Evolutionary conservation across 2,113 vertebrate genomes (phyloP), one percentile per base, ranked within the genome.

Genomic region (Pachyramphus minor): DNA sequence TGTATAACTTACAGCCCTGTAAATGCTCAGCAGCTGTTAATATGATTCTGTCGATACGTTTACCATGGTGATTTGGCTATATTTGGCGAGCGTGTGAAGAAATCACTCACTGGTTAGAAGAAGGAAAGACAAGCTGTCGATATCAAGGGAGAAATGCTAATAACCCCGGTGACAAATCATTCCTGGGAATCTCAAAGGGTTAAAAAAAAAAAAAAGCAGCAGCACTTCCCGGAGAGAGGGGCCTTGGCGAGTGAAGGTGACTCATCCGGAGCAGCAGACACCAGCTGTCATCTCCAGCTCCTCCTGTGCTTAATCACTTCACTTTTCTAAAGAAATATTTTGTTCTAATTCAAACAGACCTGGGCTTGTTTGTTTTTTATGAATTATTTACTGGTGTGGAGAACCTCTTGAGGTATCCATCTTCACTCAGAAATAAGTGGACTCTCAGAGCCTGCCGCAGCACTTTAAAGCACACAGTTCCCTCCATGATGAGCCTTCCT

Each of bases 61-160:
- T 98, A 98, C 98, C 98, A 98, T 98, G 98, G 98, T 98, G 98
- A 98, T 98, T 98, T 97, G 97, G 98, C 97, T 98, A 97, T 97
- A 98, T 98, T 98, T 98, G 97, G 97, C 81, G 96, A 98, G 97
- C 97, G 97, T 98, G 98, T 98, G 98, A 98, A 98, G 98, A 98
- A 98, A 99, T 99, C 98, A 98, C 98, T 99, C 98, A 99, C 97
- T 58, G 90, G 96, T 94, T 97, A 95, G 97, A 97, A 98, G 97
- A 93, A 97, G 97, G 96, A 98, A 98, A 98, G 98, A 98, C 98
- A 98, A 97, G 98, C 96, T 98, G 98, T 98, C 98, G 98, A 99
- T 99, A 99, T 98, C 96, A 96, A 95, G 97, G 97, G 97, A 98
- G 98, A 98, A 98, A 99, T 99, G 98, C 98, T 99, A 99, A 99